A percentile compares a stretch with the other conserved stretches of the same genome.
Conservation (phyloP, 2,888 invertebrate species). For the Tetropium fuscum region DNA sequence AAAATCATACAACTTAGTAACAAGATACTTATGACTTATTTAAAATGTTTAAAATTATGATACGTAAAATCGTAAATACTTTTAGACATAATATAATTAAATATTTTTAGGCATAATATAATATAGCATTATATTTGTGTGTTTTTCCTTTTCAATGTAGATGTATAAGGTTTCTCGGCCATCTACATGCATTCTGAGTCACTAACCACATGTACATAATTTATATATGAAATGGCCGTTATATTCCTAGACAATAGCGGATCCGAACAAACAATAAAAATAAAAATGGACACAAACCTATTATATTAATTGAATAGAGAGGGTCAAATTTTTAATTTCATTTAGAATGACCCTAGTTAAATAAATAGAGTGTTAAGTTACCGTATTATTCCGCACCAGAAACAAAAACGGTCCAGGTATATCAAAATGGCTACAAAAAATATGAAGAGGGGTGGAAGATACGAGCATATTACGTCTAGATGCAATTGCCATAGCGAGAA, state of each 20-base stretch:
- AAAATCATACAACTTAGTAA: too few relatives aligned
- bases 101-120: too few relatives aligned
- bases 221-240: conserved; percentile 15
- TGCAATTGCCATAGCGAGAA: background rate
- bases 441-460: conserved; percentile 33
- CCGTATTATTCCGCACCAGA: conserved; percentile 45
- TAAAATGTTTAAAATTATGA: too few relatives aligned
- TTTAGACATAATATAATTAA: too few relatives aligned
- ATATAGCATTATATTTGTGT: too few relatives aligned
- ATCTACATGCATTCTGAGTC: too few relatives aligned
- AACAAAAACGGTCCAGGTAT: conserved; percentile 50
- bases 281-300: conserved; percentile 44
- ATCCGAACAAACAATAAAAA: conserved; percentile 31
- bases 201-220: too few relatives aligned
- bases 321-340: conserved; percentile 51
- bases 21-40: too few relatives aligned
- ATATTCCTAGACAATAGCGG: background rate
- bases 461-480: conserved; percentile 22
- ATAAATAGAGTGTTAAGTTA: conserved; percentile 53
- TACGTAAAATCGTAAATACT: too few relatives aligned
- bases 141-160: too few relatives aligned
- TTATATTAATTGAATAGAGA: conserved; percentile 30
- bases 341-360: conserved; percentile 53
- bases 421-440: conserved; percentile 47
- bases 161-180: too few relatives aligned